A percentile compares a stretch with the other conserved stretches of the same genome.
Conservation (phyloP, 2,888 invertebrate genomes). For the Lithosia quadra region DNA sequence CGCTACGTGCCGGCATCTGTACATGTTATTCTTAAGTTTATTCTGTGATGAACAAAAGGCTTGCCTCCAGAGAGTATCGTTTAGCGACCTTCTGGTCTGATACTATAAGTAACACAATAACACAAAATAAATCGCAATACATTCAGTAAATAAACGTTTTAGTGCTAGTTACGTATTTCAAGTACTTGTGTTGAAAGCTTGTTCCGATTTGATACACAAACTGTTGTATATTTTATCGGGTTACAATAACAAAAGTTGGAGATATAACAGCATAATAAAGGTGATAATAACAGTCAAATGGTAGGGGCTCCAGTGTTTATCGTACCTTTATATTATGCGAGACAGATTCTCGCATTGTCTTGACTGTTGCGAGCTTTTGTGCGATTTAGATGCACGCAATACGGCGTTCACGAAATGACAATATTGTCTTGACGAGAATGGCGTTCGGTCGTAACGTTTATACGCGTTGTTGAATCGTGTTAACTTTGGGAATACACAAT, state of each 20-base stretch:
- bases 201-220: background rate
- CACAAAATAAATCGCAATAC: no score
- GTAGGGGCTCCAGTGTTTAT: background rate
- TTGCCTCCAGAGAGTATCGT: no score
- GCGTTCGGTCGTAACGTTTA: background rate
- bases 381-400: background rate
- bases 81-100: no score
- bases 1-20: no score
- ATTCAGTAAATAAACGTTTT: no score
- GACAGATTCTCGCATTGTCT: background rate
- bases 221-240: background rate
- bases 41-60: no score
- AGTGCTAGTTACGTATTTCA: no score
- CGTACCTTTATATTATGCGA: constrained; percentile 4
- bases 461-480: background rate
- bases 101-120: no score
- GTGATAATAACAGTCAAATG: background rate
- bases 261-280: background rate
- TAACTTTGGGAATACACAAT: background rate
- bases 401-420: background rate
- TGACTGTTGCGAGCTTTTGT: background rate
- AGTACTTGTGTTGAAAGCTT: no score
- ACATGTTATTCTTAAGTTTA: no score
- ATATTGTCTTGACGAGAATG: background rate
- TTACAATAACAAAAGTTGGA: background rate